Percentiles rank a stretch among this genome's conserved stretches.
Evolutionary conservation across 2,797 vertebrate species (phyloP).

Genomic region (Phalanger gymnotis): DNA sequence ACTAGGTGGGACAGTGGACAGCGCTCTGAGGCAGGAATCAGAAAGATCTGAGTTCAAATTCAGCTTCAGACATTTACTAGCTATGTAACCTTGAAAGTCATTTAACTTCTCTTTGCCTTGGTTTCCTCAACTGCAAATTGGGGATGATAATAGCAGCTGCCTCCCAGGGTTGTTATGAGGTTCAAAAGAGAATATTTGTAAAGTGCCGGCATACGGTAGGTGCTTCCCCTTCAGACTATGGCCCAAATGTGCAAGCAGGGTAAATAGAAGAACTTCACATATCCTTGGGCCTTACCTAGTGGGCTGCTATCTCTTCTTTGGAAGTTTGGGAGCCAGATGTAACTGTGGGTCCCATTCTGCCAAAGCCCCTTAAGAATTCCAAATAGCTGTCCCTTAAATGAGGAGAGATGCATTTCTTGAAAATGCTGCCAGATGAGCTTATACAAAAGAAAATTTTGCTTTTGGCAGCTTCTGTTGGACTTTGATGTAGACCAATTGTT

Average conservation of each 20-base stretch:
- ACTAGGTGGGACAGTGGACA: neutral
- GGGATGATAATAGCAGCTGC: neutral
- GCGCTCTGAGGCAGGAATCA: neutral
- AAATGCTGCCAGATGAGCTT: neutral
- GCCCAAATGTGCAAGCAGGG: neutral
- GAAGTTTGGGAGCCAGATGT: conserved; percentile 46
- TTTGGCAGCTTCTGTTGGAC: neutral
- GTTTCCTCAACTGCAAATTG: neutral
- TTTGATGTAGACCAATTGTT: neutral
- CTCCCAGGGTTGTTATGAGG: neutral
- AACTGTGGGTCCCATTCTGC: neutral
- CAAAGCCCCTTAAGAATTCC: neutral
- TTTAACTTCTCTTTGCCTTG: neutral
- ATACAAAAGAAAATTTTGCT: neutral
- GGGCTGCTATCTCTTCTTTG: neutral
- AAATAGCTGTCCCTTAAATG: neutral
- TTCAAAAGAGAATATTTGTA: neutral
- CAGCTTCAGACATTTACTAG: neutral
- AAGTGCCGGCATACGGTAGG: neutral
- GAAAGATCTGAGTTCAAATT: neutral
- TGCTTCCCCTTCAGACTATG: neutral
- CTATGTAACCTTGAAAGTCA: neutral
- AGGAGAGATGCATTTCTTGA: neutral
- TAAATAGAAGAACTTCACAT: neutral
- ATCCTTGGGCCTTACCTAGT: neutral